Evolutionary conservation across 1,140 invertebrate genomes (phyloP), one percentile per base, ranked within the genome.

Genomic region (Drosophila melanica): DNA sequence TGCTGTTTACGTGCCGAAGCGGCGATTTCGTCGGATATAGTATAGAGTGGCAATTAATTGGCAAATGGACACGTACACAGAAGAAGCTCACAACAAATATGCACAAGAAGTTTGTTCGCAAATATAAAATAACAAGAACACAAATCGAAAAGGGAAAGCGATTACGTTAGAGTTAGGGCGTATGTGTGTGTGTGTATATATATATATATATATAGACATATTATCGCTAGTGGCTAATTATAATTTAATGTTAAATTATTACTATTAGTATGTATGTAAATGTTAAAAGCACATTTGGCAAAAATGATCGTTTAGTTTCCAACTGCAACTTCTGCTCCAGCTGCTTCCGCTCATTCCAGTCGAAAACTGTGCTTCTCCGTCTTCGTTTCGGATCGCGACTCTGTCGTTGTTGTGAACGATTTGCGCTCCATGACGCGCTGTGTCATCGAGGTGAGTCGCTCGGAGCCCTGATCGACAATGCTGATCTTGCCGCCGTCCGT

Each of bases 361-460:
- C 91, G 91, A 90, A 91, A 92, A 81, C 91, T 92, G 37, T 92
- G 91, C 72, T 91, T 90, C 53, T 92, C 86, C 60, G 82, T 92
- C 72, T 92, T 92, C 50, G 90, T 92, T 66, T 94, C 93, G 27
- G 93, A 92, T 3, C 92, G 92, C 68, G 92, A 93, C 39, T 93
- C 93, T 37, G 92, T 93, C 10, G 93, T 93, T 69, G 90, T 93
- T 0, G 93, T 93, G 11, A 93, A 90, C 11, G 93, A 93, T 75
- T 93, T 94, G 53, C 93, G 93, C 66, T 94, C 93, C 60, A 93
- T 93, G 18, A 93, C 92, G 44, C 93, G 93, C 67, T 93, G 93
- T 20, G 92, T 93, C 85, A 92, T 92, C 3, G 93, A 93, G 35
- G 81, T 78, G 30, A 92, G 79, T 12, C 91, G 77, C 58, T 90